Evolutionary conservation across 2,888 invertebrate species (phyloP), one percentile per base, ranked within the genome.

Genomic region (Azorinus chamasolen): DNA sequence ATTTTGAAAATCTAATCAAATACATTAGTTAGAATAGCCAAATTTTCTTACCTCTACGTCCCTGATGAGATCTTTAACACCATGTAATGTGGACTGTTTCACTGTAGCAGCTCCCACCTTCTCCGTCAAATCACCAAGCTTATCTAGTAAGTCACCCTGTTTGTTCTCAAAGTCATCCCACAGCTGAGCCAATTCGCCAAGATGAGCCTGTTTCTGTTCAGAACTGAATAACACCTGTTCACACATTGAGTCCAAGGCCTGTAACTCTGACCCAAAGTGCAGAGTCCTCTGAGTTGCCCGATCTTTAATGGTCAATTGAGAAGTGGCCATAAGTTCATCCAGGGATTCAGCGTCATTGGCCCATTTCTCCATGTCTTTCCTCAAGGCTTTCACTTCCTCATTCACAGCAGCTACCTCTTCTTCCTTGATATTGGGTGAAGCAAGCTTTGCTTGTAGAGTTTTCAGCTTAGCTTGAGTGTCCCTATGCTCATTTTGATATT

Each of bases 371-470:
- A 91, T 79, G 25, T 81, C 87, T 24, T 78, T 86, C 27, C 95
- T 94, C 16, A 97, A 94, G 54, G 94, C 95, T 18, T 96, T 95
- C 3, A 97, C 94, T 92, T 97, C 97, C 62, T 94, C 94, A 25
- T 95, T 95, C 16, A 96, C 94, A 76, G 95, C 94, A 84, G 95
- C 95, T 37, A 97, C 94, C 83, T 96, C 96, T 61, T 95, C 95
- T 63, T 90, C 89, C 16, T 77, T 95, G 0, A 95, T 95, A 91
- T 96, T 96, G 12, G 96, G 95, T 27, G 96, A 96, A 71, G 96
- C 96, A 6, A 96, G 94, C 91, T 96, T 96, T 88, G 96, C 96
- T 88, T 96, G 96, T 74, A 96, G 95, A 85, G 97, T 96, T 70
- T 95, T 95, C 51, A 97, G 93, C 90, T 96, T 97, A 84, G 96